These are phyloP conservation scores for Ibycter americanus DNA, from an alignment of 2,797 vertebrate genomes.

Conservation along the genomic window DNA sequence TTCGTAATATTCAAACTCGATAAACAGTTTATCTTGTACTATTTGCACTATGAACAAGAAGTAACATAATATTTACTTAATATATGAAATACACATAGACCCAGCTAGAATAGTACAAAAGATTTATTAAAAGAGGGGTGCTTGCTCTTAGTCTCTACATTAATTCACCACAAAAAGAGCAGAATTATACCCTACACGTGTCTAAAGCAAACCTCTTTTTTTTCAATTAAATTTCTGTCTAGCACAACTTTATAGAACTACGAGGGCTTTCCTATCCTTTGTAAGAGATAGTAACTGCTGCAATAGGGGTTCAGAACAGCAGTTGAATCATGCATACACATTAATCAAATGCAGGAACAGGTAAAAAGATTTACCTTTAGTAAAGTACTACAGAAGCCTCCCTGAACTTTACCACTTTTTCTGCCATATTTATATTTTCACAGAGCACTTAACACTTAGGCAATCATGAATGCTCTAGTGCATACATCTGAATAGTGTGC, in stretches of 20 bases:
- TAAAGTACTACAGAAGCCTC: background rate
- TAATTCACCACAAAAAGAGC: background rate
- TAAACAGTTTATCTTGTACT: background rate
- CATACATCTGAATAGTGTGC: slow-evolving; percentile 51
- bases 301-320: background rate
- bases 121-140: background rate
- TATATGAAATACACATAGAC: background rate
- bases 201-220: background rate
- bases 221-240: background rate
- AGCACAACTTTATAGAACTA: background rate
- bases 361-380: background rate
- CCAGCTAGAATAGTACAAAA: background rate
- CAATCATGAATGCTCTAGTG: slow-evolving; percentile 63
- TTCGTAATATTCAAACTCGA: background rate
- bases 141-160: background rate
- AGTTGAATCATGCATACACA: background rate
- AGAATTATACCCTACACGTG: background rate
- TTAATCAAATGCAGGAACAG: background rate
- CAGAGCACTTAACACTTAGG: slow-evolving; percentile 60
- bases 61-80: background rate
- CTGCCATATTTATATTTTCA: slow-evolving; percentile 52
- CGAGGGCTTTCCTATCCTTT: background rate
- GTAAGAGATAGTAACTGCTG: background rate
- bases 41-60: background rate
- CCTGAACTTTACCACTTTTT: slow-evolving; percentile 1